Percentiles rank a stretch among this genome's conserved stretches.
phyloP scores from a whole-genome alignment of 2,113 vertebrate species.

The Indicator maculatus region DNA sequence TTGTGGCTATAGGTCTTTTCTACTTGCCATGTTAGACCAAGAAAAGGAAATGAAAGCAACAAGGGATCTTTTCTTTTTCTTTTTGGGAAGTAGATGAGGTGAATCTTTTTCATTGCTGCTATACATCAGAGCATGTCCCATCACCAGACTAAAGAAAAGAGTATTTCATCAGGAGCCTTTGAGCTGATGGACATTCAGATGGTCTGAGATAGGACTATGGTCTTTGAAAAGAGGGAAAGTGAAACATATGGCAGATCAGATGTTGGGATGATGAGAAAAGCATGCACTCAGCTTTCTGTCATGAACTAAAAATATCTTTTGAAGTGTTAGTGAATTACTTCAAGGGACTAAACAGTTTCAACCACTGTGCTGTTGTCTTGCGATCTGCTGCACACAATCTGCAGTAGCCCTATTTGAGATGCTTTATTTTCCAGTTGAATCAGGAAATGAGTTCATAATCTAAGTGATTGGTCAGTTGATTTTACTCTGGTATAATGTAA shows the following conservation, averaged over 20 bases:
- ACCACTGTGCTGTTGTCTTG: background rate
- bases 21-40: background rate
- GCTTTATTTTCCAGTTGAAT: background rate
- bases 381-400: background rate
- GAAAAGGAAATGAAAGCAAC: background rate
- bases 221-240: background rate
- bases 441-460: background rate
- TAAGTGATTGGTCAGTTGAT: background rate
- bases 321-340: conserved; percentile 13
- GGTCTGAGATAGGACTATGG: background rate
- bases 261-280: conserved; percentile 26
- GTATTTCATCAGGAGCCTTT: background rate
- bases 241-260: background rate
- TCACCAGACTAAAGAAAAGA: background rate
- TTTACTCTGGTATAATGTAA: background rate
- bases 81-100: background rate
- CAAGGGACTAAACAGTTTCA: conserved; percentile 9
- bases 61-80: background rate
- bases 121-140: background rate
- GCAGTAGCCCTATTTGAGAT: background rate
- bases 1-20: background rate
- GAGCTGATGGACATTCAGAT: background rate
- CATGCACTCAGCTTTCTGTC: conserved; percentile 25
- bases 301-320: conserved; percentile 24
- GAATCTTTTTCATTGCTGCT: background rate